Conservation (phyloP, 1,140 invertebrate species). For the Lepidostoma basale region DNA sequence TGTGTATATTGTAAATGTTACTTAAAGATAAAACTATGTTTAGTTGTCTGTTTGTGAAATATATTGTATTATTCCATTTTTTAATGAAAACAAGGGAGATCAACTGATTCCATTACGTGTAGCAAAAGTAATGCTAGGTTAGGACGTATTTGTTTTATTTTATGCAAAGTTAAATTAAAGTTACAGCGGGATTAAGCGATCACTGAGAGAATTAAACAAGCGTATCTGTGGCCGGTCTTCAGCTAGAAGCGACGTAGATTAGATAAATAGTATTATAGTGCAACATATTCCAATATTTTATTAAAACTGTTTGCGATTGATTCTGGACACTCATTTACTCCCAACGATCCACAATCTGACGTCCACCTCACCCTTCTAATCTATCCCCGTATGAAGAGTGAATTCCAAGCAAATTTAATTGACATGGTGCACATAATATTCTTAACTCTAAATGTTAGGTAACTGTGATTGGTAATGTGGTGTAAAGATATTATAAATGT, state of each 20-base stretch:
- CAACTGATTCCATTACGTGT: background rate
- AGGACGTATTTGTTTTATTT: no score
- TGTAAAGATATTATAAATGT: slow-evolving; percentile 12
- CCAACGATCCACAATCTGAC: slow-evolving; percentile 1
- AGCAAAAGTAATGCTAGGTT: slow-evolving; percentile 7
- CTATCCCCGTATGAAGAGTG: background rate
- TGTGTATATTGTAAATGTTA: background rate
- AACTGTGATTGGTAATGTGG: slow-evolving; percentile 24
- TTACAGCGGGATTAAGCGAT: no score
- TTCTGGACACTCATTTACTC: background rate
- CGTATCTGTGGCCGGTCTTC: background rate
- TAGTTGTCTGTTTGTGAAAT: background rate
- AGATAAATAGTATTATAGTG: slow-evolving; percentile 17
- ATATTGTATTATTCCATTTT: background rate
- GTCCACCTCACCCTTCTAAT: slow-evolving; percentile 13
- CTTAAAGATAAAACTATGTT: background rate
- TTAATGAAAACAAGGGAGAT: no score
- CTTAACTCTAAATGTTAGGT: slow-evolving; percentile 24
- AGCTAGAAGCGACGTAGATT: no score
- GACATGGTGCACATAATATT: slow-evolving; percentile 12
- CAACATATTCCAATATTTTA: slow-evolving; percentile 7
- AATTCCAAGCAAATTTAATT: slow-evolving; percentile 16
- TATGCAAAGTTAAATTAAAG: background rate
- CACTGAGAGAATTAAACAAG: background rate
- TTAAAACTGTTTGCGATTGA: slow-evolving; percentile 10